These are phyloP conservation scores for Coryphaenoides rupestris DNA, from an alignment of 2,113 vertebrate genomes.

Conservation along the genomic window DNA sequence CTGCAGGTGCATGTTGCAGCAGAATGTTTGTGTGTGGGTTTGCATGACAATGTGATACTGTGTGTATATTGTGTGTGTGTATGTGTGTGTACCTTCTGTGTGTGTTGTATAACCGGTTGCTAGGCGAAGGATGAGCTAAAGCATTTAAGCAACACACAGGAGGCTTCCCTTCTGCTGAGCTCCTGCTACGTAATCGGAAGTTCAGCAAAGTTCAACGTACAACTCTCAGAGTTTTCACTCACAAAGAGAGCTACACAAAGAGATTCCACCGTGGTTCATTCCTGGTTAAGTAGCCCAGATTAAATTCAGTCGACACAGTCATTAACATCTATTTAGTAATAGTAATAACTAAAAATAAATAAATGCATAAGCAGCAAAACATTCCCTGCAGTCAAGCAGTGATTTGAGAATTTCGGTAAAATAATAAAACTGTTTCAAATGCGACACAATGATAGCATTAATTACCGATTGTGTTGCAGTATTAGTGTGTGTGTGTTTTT, in stretches of 20 bases:
- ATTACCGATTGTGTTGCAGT: too few species aligned
- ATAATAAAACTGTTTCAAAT: too few species aligned
- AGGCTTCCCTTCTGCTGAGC: conserved; percentile 50
- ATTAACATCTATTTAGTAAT: too few species aligned
- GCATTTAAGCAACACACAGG: conserved; percentile 53
- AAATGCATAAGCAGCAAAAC: too few species aligned
- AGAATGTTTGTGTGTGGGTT: neutral
- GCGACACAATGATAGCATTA: too few species aligned
- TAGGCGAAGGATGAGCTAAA: conserved; percentile 65
- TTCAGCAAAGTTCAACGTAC: conserved; percentile 57
- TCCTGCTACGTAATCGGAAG: conserved; percentile 49
- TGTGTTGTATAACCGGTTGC: conserved; percentile 53
- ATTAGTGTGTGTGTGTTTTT: too few species aligned
- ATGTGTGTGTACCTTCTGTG: conserved; percentile 8
- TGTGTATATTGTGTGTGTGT: conserved; percentile 24
- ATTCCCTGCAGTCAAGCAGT: too few species aligned
- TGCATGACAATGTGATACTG: conserved; percentile 21
- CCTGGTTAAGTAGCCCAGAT: neutral
- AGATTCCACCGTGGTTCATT: conserved; percentile 30
- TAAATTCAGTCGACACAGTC: too few species aligned
- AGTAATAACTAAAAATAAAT: too few species aligned
- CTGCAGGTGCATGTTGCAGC: neutral
- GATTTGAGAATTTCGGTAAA: too few species aligned
- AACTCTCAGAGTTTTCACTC: conserved; percentile 42
- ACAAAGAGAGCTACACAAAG: conserved; percentile 42